A percentile compares a stretch with the other conserved stretches of the same genome.
Conservation (phyloP, 2,797 vertebrate genomes). For the Sibirionetta formosa region DNA sequence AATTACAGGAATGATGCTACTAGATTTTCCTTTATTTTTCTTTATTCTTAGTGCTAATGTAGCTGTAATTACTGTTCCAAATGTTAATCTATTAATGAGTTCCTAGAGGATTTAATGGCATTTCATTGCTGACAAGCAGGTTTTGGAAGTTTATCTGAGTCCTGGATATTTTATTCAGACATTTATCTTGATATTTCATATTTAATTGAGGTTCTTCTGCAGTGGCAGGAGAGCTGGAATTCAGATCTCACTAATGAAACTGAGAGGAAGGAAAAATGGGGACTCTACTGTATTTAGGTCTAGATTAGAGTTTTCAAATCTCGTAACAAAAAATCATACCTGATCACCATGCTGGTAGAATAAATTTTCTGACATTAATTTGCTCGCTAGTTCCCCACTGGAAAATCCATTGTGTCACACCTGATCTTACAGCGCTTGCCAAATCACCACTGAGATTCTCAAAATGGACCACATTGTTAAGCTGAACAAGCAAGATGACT, state of each 20-base stretch:
- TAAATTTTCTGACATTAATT: neutral
- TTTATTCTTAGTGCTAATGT: conserved; percentile 64
- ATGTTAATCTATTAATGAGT: conserved; percentile 81
- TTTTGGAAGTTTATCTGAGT: conserved; percentile 72
- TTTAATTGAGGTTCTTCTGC: conserved; percentile 61
- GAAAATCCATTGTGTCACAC: neutral
- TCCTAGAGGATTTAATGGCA: conserved; percentile 80
- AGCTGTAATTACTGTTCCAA: conserved; percentile 78
- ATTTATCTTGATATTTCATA: conserved; percentile 75
- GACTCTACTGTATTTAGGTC: neutral
- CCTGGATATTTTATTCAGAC: conserved; percentile 70
- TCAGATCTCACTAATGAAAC: conserved; percentile 21
- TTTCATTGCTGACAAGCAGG: conserved; percentile 71
- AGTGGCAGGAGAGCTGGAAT: conserved; percentile 33
- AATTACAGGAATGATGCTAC: conserved; percentile 28
- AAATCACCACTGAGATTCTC: neutral
- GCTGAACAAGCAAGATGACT: neutral
- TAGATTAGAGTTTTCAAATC: neutral
- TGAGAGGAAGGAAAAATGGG: neutral
- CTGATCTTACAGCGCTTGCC: neutral
- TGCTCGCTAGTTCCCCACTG: neutral
- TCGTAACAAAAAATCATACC: neutral
- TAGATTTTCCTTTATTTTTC: conserved; percentile 57
- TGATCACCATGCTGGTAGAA: neutral
- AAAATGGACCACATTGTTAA: neutral